Evolutionary conservation across 2,797 vertebrate species (phyloP).

Genomic region (Acanthurus leucopareius): DNA sequence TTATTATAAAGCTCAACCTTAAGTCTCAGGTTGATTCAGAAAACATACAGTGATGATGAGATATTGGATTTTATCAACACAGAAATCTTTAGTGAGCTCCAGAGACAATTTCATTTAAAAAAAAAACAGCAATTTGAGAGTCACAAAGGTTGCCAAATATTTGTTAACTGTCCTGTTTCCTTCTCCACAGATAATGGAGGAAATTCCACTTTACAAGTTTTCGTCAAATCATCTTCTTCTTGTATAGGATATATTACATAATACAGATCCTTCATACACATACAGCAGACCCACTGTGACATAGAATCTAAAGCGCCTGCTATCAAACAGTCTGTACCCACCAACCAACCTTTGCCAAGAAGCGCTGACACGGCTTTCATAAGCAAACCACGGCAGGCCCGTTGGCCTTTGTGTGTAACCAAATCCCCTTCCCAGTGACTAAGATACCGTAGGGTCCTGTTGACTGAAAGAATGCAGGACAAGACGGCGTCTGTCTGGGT

Average conservation of each 20-base stretch:
- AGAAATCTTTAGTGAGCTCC: neutral
- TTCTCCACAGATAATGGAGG: neutral
- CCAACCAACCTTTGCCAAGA: constrained; percentile 60
- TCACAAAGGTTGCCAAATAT: neutral
- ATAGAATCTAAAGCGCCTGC: constrained; percentile 28
- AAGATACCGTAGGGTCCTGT: constrained; percentile 79
- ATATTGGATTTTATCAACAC: neutral
- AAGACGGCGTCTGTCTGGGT: constrained; percentile 85
- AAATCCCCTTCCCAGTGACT: constrained; percentile 69
- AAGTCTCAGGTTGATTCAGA: no score
- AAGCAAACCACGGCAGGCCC: constrained; percentile 59
- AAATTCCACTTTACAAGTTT: neutral
- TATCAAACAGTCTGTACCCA: constrained; percentile 47
- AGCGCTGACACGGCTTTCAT: constrained; percentile 68
- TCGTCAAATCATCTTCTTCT: neutral
- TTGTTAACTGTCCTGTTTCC: neutral
- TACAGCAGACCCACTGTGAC: constrained; percentile 19
- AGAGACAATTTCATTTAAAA: constrained; percentile 7
- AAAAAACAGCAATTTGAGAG: neutral
- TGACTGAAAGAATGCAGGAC: constrained; percentile 84
- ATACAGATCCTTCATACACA: constrained; percentile 12
- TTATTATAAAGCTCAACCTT: no score
- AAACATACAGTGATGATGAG: no score
- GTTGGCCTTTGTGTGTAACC: constrained; percentile 79
- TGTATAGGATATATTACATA: constrained; percentile 7